phyloP scores from a whole-genome alignment of 2,113 vertebrate genomes.

The Nothobranchius furzeri region DNA sequence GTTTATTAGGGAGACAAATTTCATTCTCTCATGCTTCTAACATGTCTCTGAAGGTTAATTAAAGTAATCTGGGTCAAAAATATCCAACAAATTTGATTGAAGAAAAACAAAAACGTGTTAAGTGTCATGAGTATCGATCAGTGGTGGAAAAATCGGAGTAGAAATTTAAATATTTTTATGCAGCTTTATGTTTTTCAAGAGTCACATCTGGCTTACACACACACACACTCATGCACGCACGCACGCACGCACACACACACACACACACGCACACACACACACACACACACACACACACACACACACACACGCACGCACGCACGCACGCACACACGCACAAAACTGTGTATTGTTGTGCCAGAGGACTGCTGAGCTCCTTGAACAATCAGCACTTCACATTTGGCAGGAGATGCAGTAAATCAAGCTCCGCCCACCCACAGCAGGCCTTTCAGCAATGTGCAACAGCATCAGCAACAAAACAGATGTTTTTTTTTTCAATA shows the following conservation, averaged over 20 bases:
- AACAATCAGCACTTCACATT: conserved; percentile 66
- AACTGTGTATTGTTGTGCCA: conserved; percentile 16
- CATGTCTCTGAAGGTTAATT: too few relatives aligned
- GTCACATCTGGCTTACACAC: not conserved
- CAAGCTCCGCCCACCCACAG: conserved; percentile 35
- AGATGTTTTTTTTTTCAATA: conserved; percentile 60
- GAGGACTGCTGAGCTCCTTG: conserved; percentile 51
- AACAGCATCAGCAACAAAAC: conserved; percentile 51
- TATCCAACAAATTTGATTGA: too few relatives aligned
- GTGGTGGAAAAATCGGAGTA: too few relatives aligned
- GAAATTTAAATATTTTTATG: too few relatives aligned
- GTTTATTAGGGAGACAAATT: not conserved
- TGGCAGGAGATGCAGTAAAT: conserved; percentile 60
- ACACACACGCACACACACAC: too few relatives aligned
- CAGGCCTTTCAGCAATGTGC: conserved; percentile 45
- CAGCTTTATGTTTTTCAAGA: too few relatives aligned
- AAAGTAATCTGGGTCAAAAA: too few relatives aligned
- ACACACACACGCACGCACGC: conserved; percentile 13
- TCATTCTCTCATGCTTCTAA: not conserved
- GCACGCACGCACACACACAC: too few relatives aligned
- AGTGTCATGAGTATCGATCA: too few relatives aligned
- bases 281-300: too few relatives aligned
- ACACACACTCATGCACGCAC: not conserved
- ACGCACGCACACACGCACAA: conserved; percentile 28
- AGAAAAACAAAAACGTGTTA: too few relatives aligned